These are phyloP conservation scores for Corvus hawaiiensis DNA, from an alignment of 2,113 vertebrate genomes.

Conservation along the genomic window DNA sequence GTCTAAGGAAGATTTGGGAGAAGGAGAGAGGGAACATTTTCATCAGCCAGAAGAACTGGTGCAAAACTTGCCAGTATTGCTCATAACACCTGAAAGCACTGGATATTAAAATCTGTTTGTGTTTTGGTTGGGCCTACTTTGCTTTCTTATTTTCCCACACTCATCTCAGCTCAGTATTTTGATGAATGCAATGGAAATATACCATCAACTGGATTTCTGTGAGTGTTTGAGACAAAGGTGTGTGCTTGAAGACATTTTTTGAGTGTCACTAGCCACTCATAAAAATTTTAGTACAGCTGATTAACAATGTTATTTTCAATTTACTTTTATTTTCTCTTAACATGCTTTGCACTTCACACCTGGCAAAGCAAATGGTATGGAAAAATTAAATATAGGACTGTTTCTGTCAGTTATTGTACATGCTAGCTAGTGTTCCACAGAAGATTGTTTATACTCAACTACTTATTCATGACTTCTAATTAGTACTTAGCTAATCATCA, in stretches of 20 bases:
- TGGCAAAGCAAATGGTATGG: not conserved
- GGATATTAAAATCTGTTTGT: not conserved
- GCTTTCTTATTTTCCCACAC: not conserved
- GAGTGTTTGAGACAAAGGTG: not conserved
- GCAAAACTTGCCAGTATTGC: not conserved
- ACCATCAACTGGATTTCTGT: not conserved
- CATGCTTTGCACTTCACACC: not conserved
- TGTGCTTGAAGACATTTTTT: not conserved
- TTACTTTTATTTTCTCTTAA: not conserved
- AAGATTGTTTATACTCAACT: not conserved
- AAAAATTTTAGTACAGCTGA: not conserved
- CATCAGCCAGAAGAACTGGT: not conserved
- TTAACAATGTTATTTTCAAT: not conserved
- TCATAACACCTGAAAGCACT: not conserved
- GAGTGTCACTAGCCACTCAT: not conserved
- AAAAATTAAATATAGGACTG: not conserved
- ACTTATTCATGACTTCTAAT: slow-evolving; percentile 4
- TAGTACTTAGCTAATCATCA: slow-evolving; percentile 18
- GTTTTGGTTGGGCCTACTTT: not conserved
- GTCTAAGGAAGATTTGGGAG: not conserved
- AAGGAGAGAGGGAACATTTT: not conserved
- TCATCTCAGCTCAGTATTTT: not conserved
- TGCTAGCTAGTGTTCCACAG: not conserved
- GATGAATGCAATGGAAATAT: not conserved
- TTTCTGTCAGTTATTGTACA: not conserved